A percentile compares a stretch with the other conserved stretches of the same genome.
Conservation (phyloP, 2,797 vertebrate species). For the Clamator glandarius region DNA sequence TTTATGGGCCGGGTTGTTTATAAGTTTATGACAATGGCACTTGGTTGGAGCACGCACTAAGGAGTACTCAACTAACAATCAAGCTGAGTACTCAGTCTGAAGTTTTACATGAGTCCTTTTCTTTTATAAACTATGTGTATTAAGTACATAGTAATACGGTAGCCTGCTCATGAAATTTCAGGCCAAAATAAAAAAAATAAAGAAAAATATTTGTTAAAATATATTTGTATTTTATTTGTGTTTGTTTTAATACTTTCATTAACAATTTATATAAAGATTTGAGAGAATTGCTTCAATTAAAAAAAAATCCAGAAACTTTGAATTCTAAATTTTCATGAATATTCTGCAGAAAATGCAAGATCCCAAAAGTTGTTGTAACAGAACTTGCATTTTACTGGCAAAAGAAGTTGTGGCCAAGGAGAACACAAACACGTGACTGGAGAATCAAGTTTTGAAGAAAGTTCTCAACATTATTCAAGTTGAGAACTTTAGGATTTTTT, state of each 20-base stretch:
- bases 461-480: not conserved
- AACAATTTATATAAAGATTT: not conserved
- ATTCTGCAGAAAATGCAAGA: not conserved
- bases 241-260: not conserved
- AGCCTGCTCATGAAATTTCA: not conserved
- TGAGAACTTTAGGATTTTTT: not conserved
- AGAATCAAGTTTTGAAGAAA: not conserved
- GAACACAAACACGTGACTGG: not conserved
- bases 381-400: not conserved
- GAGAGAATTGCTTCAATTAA: not conserved
- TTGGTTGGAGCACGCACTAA: not conserved
- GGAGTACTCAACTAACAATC: conserved; percentile 5
- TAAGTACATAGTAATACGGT: not conserved
- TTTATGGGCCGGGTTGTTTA: conserved; percentile 44
- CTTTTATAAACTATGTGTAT: not conserved
- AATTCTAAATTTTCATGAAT: not conserved
- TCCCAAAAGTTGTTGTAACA: not conserved
- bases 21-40: conserved; percentile 7
- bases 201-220: not conserved
- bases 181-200: rapidly evolving
- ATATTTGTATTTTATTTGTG: not conserved
- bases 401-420: not conserved
- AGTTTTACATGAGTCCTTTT: not conserved
- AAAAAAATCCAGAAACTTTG: not conserved
- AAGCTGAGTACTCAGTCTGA: not conserved